Percentiles rank a stretch among this genome's conserved stretches.
These are phyloP conservation scores for Gila robusta DNA, from an alignment of 2,797 vertebrate species.

Conservation along the genomic window DNA sequence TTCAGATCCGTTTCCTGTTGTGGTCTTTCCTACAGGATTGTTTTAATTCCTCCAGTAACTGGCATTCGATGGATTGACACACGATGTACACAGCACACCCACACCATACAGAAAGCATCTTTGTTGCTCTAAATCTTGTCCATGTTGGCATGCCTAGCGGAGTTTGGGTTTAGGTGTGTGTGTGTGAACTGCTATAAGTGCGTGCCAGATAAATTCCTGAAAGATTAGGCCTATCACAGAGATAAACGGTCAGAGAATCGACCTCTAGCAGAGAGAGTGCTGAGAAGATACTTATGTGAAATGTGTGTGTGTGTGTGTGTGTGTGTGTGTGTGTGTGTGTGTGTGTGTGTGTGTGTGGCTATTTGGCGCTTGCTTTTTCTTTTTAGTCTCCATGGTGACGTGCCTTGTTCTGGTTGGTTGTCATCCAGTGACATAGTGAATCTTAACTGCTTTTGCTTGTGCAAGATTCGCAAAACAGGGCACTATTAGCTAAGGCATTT, in stretches of 20 bases:
- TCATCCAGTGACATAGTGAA: background rate
- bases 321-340: slow-evolving; percentile 20
- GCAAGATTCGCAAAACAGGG: background rate
- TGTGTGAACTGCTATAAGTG: slow-evolving; percentile 3
- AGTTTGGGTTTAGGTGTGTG: background rate
- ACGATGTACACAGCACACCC: background rate
- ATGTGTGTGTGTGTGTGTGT: slow-evolving; percentile 4
- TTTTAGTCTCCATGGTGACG: slow-evolving; percentile 36
- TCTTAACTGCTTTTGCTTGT: background rate
- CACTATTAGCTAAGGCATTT: background rate
- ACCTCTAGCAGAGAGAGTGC: slow-evolving; percentile 30
- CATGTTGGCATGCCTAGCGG: background rate
- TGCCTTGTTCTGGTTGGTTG: slow-evolving; percentile 7
- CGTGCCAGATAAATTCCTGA: slow-evolving; percentile 14
- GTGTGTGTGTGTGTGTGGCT: background rate
- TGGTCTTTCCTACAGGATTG: background rate
- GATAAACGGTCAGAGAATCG: slow-evolving; percentile 26
- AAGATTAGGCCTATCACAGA: slow-evolving; percentile 17
- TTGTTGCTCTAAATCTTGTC: slow-evolving; percentile 15
- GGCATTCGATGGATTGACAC: background rate
- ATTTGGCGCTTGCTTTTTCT: background rate
- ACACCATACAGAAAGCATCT: background rate
- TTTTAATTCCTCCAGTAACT: slow-evolving; percentile 30
- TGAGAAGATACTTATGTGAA: slow-evolving; percentile 13
- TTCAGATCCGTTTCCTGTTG: background rate